A percentile compares a stretch with the other conserved stretches of the same genome.
These are phyloP conservation scores for Drosophila meridionalis DNA, from an alignment of 2,888 invertebrate genomes.

Conservation along the genomic window DNA sequence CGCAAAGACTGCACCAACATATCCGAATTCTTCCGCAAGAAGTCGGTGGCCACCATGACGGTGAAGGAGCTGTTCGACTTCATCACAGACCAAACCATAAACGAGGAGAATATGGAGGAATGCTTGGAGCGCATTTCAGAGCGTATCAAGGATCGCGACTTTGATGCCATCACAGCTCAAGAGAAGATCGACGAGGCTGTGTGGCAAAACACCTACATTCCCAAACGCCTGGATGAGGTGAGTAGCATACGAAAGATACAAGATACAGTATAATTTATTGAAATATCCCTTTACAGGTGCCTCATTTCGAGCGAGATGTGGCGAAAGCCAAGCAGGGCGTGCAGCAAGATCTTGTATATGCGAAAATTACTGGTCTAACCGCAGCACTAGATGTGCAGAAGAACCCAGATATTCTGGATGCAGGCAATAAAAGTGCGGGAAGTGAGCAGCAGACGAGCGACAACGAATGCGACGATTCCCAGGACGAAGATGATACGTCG, in stretches of 20 bases:
- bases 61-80: conserved; percentile 97
- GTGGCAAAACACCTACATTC: conserved; percentile 97
- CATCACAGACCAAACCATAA: conserved; percentile 96
- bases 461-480: conserved; percentile 45
- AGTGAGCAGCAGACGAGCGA: conserved; percentile 47
- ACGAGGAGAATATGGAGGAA: conserved; percentile 91
- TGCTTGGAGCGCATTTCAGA: conserved; percentile 91
- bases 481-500: conserved; percentile 70
- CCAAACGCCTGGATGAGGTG: conserved; percentile 95
- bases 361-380: conserved; percentile 94
- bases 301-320: conserved; percentile 94
- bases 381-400: conserved; percentile 91
- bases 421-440: conserved; percentile 33
- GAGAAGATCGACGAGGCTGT: conserved; percentile 95
- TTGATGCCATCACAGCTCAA: conserved; percentile 89
- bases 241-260: conserved; percentile 20
- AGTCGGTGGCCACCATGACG: conserved; percentile 95
- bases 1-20: conserved; percentile 98
- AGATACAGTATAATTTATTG: neutral
- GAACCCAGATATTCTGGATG: conserved; percentile 87
- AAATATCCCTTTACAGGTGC: conserved; percentile 86
- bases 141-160: conserved; percentile 87
- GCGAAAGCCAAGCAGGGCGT: conserved; percentile 91
- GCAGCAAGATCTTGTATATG: conserved; percentile 91
- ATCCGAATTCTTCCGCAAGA: conserved; percentile 94